Percentiles rank a stretch among this genome's conserved stretches.
Conservation (phyloP, 2,797 vertebrate species). For the Cichlasoma orientale region DNA sequence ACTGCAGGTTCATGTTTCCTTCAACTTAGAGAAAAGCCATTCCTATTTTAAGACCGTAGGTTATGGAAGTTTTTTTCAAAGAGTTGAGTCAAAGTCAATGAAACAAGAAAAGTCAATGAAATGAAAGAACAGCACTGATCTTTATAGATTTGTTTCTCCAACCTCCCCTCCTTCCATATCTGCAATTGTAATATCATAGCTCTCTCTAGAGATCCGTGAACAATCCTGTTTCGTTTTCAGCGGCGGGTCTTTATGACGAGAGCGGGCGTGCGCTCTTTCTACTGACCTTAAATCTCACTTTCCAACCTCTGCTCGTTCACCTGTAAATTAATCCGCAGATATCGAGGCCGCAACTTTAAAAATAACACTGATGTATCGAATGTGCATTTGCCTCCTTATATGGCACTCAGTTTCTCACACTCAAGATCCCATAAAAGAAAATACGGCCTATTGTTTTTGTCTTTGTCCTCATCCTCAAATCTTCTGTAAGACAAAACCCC, state of each 20-base stretch:
- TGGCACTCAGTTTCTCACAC: constrained; percentile 34
- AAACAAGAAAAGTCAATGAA: constrained; percentile 53
- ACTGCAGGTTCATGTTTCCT: constrained; percentile 39
- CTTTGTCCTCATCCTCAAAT: constrained; percentile 42
- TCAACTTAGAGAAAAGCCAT: constrained; percentile 24
- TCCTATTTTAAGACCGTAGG: constrained; percentile 38
- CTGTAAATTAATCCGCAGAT: constrained; percentile 69
- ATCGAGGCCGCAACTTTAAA: constrained; percentile 60
- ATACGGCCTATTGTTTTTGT: constrained; percentile 37
- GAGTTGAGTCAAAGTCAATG: constrained; percentile 59
- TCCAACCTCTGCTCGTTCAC: constrained; percentile 65
- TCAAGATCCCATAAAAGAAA: constrained; percentile 45
- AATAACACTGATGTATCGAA: constrained; percentile 68
- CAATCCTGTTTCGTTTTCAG: constrained; percentile 51
- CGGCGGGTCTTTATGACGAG: constrained; percentile 32
- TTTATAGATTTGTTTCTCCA: constrained; percentile 50
- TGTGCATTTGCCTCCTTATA: constrained; percentile 41
- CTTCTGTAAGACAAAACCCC: constrained; percentile 41
- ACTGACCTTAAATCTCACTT: constrained; percentile 76
- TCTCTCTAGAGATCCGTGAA: constrained; percentile 40
- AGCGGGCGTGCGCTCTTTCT: constrained; percentile 36
- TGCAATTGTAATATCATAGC: constrained; percentile 58
- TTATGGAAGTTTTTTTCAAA: constrained; percentile 21
- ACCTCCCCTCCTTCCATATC: constrained; percentile 41
- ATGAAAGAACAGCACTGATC: constrained; percentile 49